Evolutionary conservation across 1,140 invertebrate species (phyloP), one percentile per base, ranked within the genome.

Genomic region (Heliconius eleuchia): DNA sequence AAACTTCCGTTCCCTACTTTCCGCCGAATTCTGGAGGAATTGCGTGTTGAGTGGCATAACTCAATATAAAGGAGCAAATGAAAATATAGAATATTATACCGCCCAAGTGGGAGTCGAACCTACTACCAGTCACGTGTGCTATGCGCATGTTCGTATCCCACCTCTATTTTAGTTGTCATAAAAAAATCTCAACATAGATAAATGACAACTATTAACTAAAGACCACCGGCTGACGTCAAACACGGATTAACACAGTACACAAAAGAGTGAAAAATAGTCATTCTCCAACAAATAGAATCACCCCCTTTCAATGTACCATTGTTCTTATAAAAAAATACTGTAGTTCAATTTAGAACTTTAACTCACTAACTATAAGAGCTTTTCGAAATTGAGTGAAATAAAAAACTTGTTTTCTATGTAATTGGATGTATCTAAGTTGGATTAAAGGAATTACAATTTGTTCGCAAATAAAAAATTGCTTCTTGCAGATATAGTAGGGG

Each of bases 381-480:
- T 82, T 84, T 88, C 4, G 50, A 73, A 77, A 50, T 66, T 27
- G 19, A 39, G 11, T 39, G 18, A 8, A 57, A 18, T n/a, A 30
- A 39, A 7, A 79, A 84, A 85, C 83, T 86, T 88, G 86, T 93
- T 91, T 89, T 81, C 84, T 80, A 89, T 89, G 89, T 91, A 93
- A 93, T 93, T 93, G 91, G 88, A 93, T 92, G 90, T 90, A 90
- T 91, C 87, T 89, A 91, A 91, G 81, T 89, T 87, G 92, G 92
- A 94, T 94, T 94, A 94, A 87, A 89, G 88, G 91, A 87, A 94
- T 92, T 92, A 94, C 88, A 91, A 94, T 91, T 92, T 92, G 91
- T 88, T 87, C 83, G 87, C 85, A 84, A 87, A 89, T 92, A 91
- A 93, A 92, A 94, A 91, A 34, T 0, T 83, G 84, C 75, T 86